Percentiles rank a stretch among this genome's conserved stretches.
These are phyloP conservation scores for Lethocerus indicus DNA, from an alignment of 1,140 invertebrate genomes.

Conservation along the genomic window DNA sequence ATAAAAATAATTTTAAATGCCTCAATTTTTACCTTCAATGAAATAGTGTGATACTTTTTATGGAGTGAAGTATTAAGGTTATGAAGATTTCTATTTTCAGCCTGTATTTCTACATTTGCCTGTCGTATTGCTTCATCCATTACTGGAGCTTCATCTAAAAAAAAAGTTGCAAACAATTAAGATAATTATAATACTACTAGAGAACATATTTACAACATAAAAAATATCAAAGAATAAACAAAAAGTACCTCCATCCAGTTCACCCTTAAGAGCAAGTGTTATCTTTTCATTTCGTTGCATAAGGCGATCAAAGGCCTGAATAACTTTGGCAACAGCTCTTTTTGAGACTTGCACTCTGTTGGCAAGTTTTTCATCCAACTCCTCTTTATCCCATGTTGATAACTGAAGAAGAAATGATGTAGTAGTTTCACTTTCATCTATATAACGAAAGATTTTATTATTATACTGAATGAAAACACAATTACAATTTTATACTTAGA, in stretches of 20 bases:
- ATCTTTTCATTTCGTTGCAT: constrained; percentile 89
- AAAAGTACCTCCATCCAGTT: constrained; percentile 41
- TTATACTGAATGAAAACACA: too few relatives aligned
- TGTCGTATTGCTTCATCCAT: constrained; percentile 68
- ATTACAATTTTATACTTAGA: too few relatives aligned
- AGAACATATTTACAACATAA: background rate
- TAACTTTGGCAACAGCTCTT: constrained; percentile 85
- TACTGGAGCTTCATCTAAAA: constrained; percentile 39
- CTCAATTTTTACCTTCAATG: constrained; percentile 60
- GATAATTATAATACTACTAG: background rate
- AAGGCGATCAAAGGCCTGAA: constrained; percentile 88
- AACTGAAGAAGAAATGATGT: constrained; percentile 90
- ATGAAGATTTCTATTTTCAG: constrained; percentile 81
- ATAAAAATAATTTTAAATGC: too few relatives aligned
- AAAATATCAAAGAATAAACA: too few relatives aligned
- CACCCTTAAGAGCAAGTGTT: constrained; percentile 69
- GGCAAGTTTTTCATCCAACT: constrained; percentile 87
- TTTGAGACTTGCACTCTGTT: constrained; percentile 87
- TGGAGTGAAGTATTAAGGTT: constrained; percentile 84
- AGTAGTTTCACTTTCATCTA: constrained; percentile 91
- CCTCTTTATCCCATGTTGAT: constrained; percentile 97
- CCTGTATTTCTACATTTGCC: constrained; percentile 70
- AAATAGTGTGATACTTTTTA: constrained; percentile 84
- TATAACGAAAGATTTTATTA: too few relatives aligned
- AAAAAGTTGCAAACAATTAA: background rate